phyloP scores from a whole-genome alignment of 2,113 vertebrate species.

The Polypterus senegalus region DNA sequence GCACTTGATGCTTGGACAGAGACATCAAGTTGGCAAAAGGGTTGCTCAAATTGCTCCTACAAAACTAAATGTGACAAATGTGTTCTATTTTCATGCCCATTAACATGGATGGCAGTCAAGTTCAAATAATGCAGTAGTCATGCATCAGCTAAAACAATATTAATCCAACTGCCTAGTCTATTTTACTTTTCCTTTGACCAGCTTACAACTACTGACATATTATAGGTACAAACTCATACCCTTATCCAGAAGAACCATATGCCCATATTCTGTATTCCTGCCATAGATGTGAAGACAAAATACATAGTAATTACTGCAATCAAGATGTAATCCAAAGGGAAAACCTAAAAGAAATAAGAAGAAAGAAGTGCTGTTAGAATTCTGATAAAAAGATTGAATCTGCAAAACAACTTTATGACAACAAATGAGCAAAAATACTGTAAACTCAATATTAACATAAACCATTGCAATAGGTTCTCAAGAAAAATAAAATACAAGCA shows the following conservation, averaged over 20 bases:
- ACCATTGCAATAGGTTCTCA: too few species aligned
- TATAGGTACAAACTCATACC: constrained; percentile 40
- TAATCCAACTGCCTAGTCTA: not conserved
- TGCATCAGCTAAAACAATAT: too few species aligned
- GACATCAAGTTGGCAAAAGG: too few species aligned
- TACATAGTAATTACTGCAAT: constrained; percentile 95
- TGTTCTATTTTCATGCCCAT: too few species aligned
- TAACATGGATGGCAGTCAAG: too few species aligned
- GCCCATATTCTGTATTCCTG: constrained; percentile 91
- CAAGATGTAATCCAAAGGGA: constrained; percentile 91
- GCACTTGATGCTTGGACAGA: too few species aligned
- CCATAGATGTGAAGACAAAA: constrained; percentile 95
- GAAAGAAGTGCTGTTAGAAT: constrained; percentile 4
- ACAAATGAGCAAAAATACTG: not conserved
- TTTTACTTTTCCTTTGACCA: not conserved
- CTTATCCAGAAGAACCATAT: constrained; percentile 98
- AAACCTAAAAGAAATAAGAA: constrained; percentile 58
- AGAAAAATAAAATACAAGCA: too few species aligned
- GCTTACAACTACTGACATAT: not conserved
- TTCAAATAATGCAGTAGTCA: too few species aligned
- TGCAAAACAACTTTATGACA: not conserved
- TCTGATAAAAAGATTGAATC: not conserved
- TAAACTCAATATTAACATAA: too few species aligned
- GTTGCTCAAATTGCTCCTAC: too few species aligned
- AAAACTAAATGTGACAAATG: too few species aligned